A percentile compares a stretch with the other conserved stretches of the same genome.
These are phyloP conservation scores for Picathartes gymnocephalus DNA, from an alignment of 2,113 vertebrate species.

Conservation along the genomic window DNA sequence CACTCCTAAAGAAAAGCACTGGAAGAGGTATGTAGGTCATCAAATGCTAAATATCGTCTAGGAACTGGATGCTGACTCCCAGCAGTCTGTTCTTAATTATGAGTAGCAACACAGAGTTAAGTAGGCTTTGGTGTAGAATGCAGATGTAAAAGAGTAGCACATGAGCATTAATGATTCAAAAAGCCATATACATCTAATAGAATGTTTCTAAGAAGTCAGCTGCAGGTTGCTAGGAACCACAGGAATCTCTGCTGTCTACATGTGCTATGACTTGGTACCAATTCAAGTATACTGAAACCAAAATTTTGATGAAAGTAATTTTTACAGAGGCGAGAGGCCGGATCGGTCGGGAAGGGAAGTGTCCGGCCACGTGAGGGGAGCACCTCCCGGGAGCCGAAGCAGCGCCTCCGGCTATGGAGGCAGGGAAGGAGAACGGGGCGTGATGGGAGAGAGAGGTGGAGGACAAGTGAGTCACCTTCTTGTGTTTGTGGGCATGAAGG, in stretches of 20 bases:
- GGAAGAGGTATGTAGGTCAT: not conserved
- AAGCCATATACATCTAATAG: not conserved
- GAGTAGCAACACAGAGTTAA: not conserved
- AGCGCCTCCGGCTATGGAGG: slow-evolving; percentile 78
- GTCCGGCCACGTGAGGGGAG: slow-evolving; percentile 82
- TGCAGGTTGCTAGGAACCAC: not conserved
- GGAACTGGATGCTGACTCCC: not conserved
- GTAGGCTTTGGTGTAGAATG: not conserved
- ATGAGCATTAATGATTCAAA: not conserved
- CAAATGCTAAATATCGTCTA: not conserved
- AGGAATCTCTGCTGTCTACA: not conserved
- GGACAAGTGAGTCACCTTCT: slow-evolving; percentile 67
- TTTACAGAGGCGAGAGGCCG: slow-evolving; percentile 75
- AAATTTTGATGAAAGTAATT: slow-evolving; percentile 47
- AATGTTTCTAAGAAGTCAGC: not conserved
- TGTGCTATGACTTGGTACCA: not conserved
- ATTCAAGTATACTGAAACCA: not conserved
- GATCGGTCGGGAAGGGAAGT: slow-evolving; percentile 88
- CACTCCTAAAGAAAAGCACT: not conserved
- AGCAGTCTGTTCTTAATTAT: not conserved
- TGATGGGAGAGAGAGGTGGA: slow-evolving; percentile 80
- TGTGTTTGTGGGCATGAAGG: not conserved
- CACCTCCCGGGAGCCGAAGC: slow-evolving; percentile 78
- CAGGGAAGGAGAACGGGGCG: slow-evolving; percentile 79
- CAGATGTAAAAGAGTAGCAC: not conserved